These are phyloP conservation scores for Thysanoteuthis rhombus DNA, from an alignment of 2,888 invertebrate species.

Conservation along the genomic window DNA sequence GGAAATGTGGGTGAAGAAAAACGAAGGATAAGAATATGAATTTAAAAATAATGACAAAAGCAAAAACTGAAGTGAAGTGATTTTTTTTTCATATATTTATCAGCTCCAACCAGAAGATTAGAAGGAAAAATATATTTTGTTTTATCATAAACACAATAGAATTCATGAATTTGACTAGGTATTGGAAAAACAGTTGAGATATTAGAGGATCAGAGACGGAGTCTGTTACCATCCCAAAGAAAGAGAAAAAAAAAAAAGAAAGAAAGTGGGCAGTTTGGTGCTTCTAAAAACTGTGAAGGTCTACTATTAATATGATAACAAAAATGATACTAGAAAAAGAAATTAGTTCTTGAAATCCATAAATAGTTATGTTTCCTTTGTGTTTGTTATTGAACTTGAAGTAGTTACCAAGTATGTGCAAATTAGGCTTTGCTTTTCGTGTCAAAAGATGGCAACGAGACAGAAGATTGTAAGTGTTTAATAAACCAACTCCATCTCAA, in stretches of 20 bases:
- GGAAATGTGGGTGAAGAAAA: background rate
- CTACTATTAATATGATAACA: background rate
- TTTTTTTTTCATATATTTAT: background rate
- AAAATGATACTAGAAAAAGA: no score
- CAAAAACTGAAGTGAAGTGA: background rate
- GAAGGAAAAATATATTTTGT: background rate
- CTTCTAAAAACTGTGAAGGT: background rate
- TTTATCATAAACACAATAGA: no score
- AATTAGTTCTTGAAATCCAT: no score
- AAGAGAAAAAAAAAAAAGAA: no score
- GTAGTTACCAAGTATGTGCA: background rate
- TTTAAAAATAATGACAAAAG: background rate
- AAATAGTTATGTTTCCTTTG: no score
- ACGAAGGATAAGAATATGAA: background rate
- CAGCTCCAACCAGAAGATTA: background rate
- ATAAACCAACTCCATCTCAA: no score
- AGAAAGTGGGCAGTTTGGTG: background rate
- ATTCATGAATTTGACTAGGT: no score
- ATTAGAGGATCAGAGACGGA: no score
- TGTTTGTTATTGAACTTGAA: no score
- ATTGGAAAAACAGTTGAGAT: no score
- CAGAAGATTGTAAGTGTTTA: no score
- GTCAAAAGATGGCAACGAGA: background rate
- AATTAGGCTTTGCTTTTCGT: background rate
- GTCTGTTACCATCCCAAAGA: no score